phyloP scores from a whole-genome alignment of 2,113 vertebrate species.

The Nyctibius bracteatus region DNA sequence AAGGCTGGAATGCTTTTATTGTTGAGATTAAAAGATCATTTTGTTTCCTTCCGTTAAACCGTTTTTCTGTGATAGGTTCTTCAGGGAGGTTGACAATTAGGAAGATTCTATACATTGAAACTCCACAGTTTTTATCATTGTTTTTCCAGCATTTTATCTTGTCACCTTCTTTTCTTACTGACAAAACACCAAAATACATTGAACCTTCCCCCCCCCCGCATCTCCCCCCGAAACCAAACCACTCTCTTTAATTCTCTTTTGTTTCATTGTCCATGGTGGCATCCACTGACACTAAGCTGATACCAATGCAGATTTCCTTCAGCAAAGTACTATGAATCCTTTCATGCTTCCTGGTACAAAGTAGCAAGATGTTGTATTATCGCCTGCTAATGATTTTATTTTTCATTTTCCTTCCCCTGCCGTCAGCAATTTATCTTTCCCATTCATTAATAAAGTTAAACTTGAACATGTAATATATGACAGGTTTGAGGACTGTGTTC shows the following conservation, averaged over 20 bases:
- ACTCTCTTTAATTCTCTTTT: not conserved
- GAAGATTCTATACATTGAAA: constrained; percentile 41
- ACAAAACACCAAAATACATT: not conserved
- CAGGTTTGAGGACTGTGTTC: not conserved
- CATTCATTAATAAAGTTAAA: not conserved
- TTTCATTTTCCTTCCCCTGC: not conserved
- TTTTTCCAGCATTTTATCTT: constrained; percentile 43
- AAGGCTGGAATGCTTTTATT: constrained; percentile 76
- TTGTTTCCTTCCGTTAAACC: constrained; percentile 56
- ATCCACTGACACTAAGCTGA: not conserved
- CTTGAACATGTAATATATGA: not conserved
- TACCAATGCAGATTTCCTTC: not conserved
- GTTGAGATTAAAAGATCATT: constrained; percentile 77
- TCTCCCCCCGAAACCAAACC: not conserved
- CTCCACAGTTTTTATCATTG: constrained; percentile 1
- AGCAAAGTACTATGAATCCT: not conserved
- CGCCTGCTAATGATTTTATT: not conserved
- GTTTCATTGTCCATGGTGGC: constrained; percentile 8
- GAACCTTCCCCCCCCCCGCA: not conserved
- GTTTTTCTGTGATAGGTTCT: constrained; percentile 68
- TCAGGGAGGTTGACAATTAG: constrained; percentile 54
- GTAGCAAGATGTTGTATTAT: not conserved
- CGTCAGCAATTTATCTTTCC: not conserved
- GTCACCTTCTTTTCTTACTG: not conserved
- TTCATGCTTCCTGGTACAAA: not conserved